phyloP scores from a whole-genome alignment of 2,113 vertebrate genomes.

The Hippocampus zosterae region DNA sequence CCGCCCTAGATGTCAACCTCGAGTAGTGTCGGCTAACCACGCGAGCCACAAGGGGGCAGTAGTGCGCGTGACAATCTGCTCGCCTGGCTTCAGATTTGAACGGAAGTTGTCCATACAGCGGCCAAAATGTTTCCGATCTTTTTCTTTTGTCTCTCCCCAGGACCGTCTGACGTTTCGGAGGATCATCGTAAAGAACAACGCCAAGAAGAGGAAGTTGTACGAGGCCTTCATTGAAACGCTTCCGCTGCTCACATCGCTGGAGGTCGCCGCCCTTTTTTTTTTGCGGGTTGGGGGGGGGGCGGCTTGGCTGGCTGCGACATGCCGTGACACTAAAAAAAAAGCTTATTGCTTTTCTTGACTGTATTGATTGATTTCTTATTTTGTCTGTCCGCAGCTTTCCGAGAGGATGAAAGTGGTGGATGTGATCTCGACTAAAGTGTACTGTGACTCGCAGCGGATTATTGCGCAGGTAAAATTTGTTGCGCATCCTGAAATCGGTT shows the following conservation, averaged over 20 bases:
- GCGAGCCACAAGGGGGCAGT: too few relatives aligned
- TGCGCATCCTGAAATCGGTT: not conserved
- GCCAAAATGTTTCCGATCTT: too few relatives aligned
- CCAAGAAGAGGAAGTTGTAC: slow-evolving; percentile 95
- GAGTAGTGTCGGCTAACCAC: too few relatives aligned
- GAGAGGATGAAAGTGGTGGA: slow-evolving; percentile 99
- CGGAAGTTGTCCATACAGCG: too few relatives aligned
- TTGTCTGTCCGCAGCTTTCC: slow-evolving; percentile 74
- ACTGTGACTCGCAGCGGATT: slow-evolving; percentile 88
- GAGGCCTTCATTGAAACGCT: slow-evolving; percentile 96
- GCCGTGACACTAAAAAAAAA: slow-evolving; percentile 9
- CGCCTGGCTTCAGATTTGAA: too few relatives aligned
- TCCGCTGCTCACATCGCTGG: slow-evolving; percentile 95
- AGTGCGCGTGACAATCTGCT: too few relatives aligned
- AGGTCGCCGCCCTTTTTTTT: slow-evolving; percentile 76
- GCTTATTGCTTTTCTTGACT: not conserved
- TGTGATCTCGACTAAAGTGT: slow-evolving; percentile 89
- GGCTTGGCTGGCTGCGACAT: too few relatives aligned
- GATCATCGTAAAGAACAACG: slow-evolving; percentile 99
- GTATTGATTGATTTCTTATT: slow-evolving; percentile 13
- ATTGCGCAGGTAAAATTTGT: slow-evolving; percentile 88
- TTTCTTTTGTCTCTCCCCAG: slow-evolving; percentile 37
- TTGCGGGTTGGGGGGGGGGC: not conserved
- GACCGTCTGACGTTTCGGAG: slow-evolving; percentile 80
- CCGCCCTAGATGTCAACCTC: too few relatives aligned